phyloP scores from a whole-genome alignment of 2,888 invertebrate species.

The Drosophila pullipes region DNA sequence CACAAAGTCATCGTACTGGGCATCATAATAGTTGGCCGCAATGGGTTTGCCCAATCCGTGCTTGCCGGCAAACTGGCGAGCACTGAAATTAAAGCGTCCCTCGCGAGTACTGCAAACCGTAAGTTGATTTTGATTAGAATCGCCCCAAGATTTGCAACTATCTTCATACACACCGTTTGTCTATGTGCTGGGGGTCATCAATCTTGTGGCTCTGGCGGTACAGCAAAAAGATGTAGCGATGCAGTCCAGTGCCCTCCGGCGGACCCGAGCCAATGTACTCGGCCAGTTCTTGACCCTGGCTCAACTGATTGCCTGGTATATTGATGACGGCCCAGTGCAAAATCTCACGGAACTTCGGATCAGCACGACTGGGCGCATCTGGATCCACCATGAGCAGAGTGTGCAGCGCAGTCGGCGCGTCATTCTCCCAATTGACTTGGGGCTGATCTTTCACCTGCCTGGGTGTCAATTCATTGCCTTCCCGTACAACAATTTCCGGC shows the following conservation, averaged over 20 bases:
- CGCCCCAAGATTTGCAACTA: not conserved
- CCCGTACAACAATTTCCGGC: conserved; percentile 85
- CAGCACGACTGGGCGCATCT: conserved; percentile 93
- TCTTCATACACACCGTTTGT: conserved; percentile 59
- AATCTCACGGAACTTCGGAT: conserved; percentile 94
- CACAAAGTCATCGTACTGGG: conserved; percentile 85
- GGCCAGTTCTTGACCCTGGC: conserved; percentile 90
- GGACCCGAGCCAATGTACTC: conserved; percentile 95
- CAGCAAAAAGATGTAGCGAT: conserved; percentile 92
- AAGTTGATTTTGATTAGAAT: conserved; percentile 5
- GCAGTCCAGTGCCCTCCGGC: conserved; percentile 90
- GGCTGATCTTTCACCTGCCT: conserved; percentile 86
- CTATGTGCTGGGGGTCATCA: conserved; percentile 55
- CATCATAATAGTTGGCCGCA: conserved; percentile 80
- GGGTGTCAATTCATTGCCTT: conserved; percentile 91
- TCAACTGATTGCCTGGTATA: conserved; percentile 90
- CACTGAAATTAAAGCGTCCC: conserved; percentile 88
- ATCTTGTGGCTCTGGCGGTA: conserved; percentile 88
- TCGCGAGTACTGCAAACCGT: conserved; percentile 79
- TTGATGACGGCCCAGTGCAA: conserved; percentile 97
- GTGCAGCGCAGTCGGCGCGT: conserved; percentile 64
- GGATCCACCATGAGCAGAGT: conserved; percentile 88
- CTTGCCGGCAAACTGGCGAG: conserved; percentile 90
- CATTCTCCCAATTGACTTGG: conserved; percentile 66
- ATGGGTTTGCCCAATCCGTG: conserved; percentile 89